Base-by-base conservation (phyloP, 2,888 invertebrate species). In the Halocaridina rubra region DNA sequence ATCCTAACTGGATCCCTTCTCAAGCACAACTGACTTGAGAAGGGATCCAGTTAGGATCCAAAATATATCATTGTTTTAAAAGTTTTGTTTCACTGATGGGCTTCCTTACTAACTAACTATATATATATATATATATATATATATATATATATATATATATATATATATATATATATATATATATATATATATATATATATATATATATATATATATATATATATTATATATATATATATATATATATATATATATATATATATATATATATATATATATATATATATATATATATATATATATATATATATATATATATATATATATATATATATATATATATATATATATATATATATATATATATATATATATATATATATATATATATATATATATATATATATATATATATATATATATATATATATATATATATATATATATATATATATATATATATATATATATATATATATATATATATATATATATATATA, bases 311-410 rank as follows among this genome's bases (percentile, higher is more conserved):
- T 2, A 19, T 39, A 46, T 19, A 46, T 30, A 32, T 30, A 32
- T 19, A 67, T 19, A 67, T 67, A n/a, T 32, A 32, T 46, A 46
- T 74, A 46, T 39, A 74, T 53, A 53, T 24, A 24, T 7, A 53
- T 3, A 59, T 29, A 59, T 59, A 32, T 30, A 59, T 30, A 59
- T 59, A 59, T 53, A 53, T 53, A 3, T 53, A 53, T 13, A 0
- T 10, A 53, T 46, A 53, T 75, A 46, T 46, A 75, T 75, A 22
- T 39, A 67, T 64, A 57, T 39, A 67, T 78, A 33, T 64, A 67
- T 78, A 33, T 78, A 67, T 33, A 33, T 64, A 67, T 64, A 67
- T 78, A 64, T 78, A 67, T 78, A 33, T 78, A 64, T 64, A 78
- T 64, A 39, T 33, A 78, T 78, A 32, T 78, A 64, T 67, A 64